phyloP scores from a whole-genome alignment of 2,113 vertebrate species.

The Tursiops truncatus region DNA sequence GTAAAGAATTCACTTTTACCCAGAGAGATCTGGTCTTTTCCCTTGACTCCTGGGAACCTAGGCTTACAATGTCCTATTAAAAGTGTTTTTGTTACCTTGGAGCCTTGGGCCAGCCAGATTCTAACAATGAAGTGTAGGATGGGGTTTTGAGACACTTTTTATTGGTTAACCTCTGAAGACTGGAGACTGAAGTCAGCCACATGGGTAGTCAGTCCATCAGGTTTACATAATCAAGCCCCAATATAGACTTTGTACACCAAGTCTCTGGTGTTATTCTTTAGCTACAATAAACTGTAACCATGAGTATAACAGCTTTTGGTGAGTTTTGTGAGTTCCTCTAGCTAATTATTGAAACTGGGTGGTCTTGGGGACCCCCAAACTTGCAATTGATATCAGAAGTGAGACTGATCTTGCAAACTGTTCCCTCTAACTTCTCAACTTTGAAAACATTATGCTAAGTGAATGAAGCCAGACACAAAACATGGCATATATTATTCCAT shows the following conservation, averaged over 20 bases:
- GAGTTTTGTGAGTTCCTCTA: neutral
- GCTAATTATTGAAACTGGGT: neutral
- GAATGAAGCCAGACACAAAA: neutral
- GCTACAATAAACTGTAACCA: neutral
- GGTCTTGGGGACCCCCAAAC: neutral
- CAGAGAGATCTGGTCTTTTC: neutral
- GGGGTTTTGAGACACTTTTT: neutral
- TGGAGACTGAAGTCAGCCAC: neutral
- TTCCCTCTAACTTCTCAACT: neutral
- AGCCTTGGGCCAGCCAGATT: neutral
- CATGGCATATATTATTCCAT: neutral
- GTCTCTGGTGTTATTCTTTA: neutral
- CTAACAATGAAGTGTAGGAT: neutral
- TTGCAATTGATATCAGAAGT: neutral
- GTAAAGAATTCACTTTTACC: neutral
- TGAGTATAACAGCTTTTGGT: neutral
- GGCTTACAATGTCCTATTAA: neutral
- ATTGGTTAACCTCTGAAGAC: neutral
- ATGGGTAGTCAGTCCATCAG: neutral
- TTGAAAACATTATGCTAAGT: neutral
- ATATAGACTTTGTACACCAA: neutral
- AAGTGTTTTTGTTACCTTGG: neutral
- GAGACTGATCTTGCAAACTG: neutral
- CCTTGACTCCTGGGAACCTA: neutral
- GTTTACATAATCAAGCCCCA: neutral